A percentile compares a stretch with the other conserved stretches of the same genome.
These are phyloP conservation scores for Uloborus plumipes DNA, from an alignment of 2,888 invertebrate genomes.

Conservation along the genomic window DNA sequence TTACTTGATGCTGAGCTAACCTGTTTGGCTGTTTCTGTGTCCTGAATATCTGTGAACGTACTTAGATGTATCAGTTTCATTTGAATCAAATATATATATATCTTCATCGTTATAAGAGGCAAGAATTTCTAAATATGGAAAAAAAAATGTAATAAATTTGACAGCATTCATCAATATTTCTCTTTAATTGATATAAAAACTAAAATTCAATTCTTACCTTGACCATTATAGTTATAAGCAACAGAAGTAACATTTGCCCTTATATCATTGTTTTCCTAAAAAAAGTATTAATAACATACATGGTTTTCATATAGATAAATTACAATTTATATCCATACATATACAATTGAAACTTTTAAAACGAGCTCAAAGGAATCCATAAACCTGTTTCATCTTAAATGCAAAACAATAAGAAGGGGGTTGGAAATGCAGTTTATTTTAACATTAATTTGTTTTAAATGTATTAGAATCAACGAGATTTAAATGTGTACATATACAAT, in stretches of 20 bases:
- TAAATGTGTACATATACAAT: no score
- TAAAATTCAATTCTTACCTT: slow-evolving; percentile 70
- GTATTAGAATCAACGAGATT: no score
- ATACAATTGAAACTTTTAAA: no score
- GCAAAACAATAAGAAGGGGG: no score
- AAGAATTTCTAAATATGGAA: slow-evolving; percentile 78
- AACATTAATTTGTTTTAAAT: no score
- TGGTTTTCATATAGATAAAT: neutral
- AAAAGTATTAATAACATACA: slow-evolving; percentile 10
- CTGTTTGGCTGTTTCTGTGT: slow-evolving; percentile 76
- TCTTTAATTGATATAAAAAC: neutral
- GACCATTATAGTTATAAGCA: slow-evolving; percentile 90
- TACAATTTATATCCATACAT: no score
- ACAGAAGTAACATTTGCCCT: slow-evolving; percentile 86
- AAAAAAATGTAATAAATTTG: neutral
- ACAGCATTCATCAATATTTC: neutral
- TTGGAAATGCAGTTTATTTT: no score
- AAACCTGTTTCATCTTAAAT: no score
- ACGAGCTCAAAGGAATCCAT: no score
- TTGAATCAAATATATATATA: slow-evolving; percentile 87
- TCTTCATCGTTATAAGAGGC: slow-evolving; percentile 95
- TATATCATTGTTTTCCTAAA: slow-evolving; percentile 71
- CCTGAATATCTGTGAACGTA: slow-evolving; percentile 77
- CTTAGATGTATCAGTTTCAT: slow-evolving; percentile 74
- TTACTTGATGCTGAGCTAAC: slow-evolving; percentile 67